These are phyloP conservation scores for Sarcophaga peregrina DNA, from an alignment of 1,140 invertebrate genomes.

Conservation along the genomic window DNA sequence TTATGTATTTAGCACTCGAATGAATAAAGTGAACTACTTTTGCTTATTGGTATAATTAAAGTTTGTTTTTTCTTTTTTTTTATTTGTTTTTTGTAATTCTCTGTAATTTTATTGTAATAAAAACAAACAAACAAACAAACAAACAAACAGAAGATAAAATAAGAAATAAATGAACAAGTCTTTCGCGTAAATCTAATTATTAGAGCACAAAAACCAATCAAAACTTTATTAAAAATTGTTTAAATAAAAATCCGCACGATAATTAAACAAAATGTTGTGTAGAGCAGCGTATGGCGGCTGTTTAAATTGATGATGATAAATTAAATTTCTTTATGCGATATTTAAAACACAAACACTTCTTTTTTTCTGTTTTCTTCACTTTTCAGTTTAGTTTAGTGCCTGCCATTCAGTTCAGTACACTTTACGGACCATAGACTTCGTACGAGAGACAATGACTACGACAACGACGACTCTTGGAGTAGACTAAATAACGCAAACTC, in stretches of 20 bases:
- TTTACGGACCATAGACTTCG: not conserved
- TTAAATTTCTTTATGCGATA: too few relatives aligned
- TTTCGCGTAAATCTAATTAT: slow-evolving; percentile 28
- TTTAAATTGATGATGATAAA: too few relatives aligned
- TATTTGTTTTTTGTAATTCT: too few relatives aligned
- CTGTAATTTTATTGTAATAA: not conserved
- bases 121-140: not conserved
- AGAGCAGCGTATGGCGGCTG: too few relatives aligned
- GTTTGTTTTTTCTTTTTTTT: slow-evolving; percentile 17
- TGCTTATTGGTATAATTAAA: not conserved
- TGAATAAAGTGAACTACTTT: not conserved
- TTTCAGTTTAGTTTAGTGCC: not conserved
- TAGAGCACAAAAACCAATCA: slow-evolving; percentile 36
- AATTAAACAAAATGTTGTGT: not conserved
- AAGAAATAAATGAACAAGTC: slow-evolving; percentile 1
- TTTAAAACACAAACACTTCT: not conserved
- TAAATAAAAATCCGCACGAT: slow-evolving; percentile 9
- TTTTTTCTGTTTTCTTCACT: not conserved
- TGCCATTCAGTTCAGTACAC: not conserved
- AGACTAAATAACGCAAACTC: slow-evolving; percentile 24
- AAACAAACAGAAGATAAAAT: not conserved
- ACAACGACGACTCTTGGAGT: too few relatives aligned
- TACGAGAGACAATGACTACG: too few relatives aligned
- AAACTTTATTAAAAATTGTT: not conserved
- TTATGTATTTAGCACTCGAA: slow-evolving; percentile 23